Base-by-base conservation (phyloP, 2,888 invertebrate genomes). In the Cremastinae sp. region DNA sequence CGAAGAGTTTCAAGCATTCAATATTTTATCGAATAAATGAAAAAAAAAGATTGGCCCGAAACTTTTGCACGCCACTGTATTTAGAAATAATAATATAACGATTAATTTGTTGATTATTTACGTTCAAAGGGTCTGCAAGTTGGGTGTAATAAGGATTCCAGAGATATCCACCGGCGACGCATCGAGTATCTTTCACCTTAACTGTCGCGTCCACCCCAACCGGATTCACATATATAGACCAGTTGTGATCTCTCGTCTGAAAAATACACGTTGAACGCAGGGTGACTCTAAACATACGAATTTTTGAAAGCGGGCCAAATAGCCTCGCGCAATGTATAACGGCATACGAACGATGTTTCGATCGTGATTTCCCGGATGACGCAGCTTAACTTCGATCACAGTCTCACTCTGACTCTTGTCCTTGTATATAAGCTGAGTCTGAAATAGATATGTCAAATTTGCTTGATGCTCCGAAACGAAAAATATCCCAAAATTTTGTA, bases 141-240 rank as follows among this genome's bases (percentile, higher is more conserved):
- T 97, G 97, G 0, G 96, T 96, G 85, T 94, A 97, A 90, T 93
- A 95, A 0, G 97, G 97, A 92, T 97, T 97, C 97, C 97, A 97
- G 9, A 95, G 92, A 86, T 96, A 97, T 5, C 97, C 97, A 20
- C 95, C 96, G 0, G 97, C 97, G 7, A 96, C 96, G 88, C 97
- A 97, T 80, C 97, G 92, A 0, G 96, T 96, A 79, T 91, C 91
- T 74, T 94, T 93, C 41, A 95, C 94, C 88, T 94, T 92, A 4
- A 97, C 97, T 0, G 95, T 93, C 0, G 97, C 97, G 91, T 97
- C 97, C 66, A 97, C 96, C 0, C 96, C 97, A 51, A 97, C 96
- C 0, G 96, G 95, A 91, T 97, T 97, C 41, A 97, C 97, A 88
- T 93, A 97, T 82, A 97, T 94, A 62, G 96, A 95, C 97, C 97